phyloP scores from a whole-genome alignment of 2,797 vertebrate genomes.

The Peromyscus eremicus region DNA sequence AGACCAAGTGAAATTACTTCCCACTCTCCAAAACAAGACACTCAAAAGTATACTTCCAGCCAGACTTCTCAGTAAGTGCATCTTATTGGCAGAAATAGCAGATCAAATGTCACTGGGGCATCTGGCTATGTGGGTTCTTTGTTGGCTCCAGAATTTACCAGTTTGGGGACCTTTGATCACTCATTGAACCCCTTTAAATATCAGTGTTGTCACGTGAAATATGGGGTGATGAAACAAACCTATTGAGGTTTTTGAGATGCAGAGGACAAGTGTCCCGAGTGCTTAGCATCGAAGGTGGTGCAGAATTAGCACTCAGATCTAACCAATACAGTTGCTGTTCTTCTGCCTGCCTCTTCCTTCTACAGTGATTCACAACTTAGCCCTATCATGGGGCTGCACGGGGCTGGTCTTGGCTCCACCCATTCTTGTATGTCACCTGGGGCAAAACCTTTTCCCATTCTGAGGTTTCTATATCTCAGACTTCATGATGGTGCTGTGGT shows the following conservation, averaged over 20 bases:
- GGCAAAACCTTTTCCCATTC: neutral
- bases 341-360: neutral
- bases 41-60: neutral
- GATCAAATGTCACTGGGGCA: neutral
- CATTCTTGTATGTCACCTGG: neutral
- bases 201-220: neutral
- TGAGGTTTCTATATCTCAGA: neutral
- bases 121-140: neutral
- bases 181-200: neutral
- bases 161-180: neutral
- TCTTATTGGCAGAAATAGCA: neutral
- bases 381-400: neutral
- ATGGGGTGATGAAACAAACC: neutral
- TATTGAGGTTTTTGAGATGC: neutral
- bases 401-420: neutral
- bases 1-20: neutral
- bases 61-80: neutral
- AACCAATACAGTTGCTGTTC: neutral
- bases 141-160: neutral
- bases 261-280: neutral
- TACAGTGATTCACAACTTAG: neutral
- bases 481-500: neutral
- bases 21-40: neutral
- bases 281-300: neutral
- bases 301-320: neutral